Percentiles rank a stretch among this genome's conserved stretches.
These are phyloP conservation scores for Dreissena polymorpha DNA, from an alignment of 1,140 invertebrate genomes.

Conservation along the genomic window DNA sequence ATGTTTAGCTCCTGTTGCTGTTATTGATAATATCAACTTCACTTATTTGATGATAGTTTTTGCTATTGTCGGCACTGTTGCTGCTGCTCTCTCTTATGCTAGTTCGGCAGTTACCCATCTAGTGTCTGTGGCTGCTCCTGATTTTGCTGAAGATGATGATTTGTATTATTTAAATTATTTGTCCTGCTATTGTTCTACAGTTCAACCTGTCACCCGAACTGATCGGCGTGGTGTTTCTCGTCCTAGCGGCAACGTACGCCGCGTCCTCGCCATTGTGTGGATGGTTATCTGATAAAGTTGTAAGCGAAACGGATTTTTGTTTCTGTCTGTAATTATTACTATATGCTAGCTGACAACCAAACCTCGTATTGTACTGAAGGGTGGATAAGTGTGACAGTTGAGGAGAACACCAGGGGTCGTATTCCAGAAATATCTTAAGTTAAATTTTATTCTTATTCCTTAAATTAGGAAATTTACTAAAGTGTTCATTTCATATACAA, in stretches of 20 bases:
- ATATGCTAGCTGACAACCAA: not conserved
- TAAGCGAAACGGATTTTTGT: slow-evolving; percentile 60
- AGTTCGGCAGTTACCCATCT: too few relatives aligned
- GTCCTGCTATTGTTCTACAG: slow-evolving; percentile 73
- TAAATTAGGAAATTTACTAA: too few relatives aligned
- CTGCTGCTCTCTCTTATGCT: too few relatives aligned
- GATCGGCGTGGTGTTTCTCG: slow-evolving; percentile 87
- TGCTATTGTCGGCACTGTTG: too few relatives aligned
- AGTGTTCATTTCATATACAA: too few relatives aligned
- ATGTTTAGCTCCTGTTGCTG: too few relatives aligned
- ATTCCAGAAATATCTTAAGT: too few relatives aligned
- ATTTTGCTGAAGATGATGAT: not conserved
- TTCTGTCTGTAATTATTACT: not conserved
- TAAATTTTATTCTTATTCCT: too few relatives aligned
- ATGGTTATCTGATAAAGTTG: slow-evolving; percentile 85
- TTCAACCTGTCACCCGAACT: slow-evolving; percentile 85
- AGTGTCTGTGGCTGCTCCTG: not conserved
- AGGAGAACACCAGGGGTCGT: too few relatives aligned
- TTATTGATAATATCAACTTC: too few relatives aligned
- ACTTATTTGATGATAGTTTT: too few relatives aligned
- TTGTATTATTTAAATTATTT: not conserved
- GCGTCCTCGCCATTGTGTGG: slow-evolving; percentile 88
- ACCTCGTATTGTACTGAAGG: not conserved
- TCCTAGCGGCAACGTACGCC: slow-evolving; percentile 87
- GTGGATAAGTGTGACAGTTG: too few relatives aligned